Conservation (phyloP, 1,140 invertebrate species). For the Ladona fulva region DNA sequence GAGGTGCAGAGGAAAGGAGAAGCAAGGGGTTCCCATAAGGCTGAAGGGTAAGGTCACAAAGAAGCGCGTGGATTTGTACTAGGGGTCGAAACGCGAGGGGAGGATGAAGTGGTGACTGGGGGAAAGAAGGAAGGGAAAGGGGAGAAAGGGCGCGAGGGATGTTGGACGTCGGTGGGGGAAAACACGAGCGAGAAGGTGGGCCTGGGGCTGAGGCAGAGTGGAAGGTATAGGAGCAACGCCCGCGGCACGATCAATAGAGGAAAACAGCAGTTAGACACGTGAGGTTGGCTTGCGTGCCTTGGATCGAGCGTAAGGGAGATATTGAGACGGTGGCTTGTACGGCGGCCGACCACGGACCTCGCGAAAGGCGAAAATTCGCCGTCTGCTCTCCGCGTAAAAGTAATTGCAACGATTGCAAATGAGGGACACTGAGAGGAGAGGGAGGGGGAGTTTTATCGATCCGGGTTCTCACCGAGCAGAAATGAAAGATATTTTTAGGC, state of each 20-base stretch:
- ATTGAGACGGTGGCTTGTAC: background rate
- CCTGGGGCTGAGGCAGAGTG: background rate
- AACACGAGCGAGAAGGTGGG: background rate
- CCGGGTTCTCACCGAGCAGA: too few species aligned
- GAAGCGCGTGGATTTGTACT: background rate
- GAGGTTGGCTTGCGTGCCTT: slow-evolving; percentile 1
- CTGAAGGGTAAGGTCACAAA: slow-evolving; percentile 8
- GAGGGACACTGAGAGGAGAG: background rate
- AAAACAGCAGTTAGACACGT: slow-evolving; percentile 5
- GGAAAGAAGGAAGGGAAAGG: background rate
- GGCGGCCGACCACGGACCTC: background rate
- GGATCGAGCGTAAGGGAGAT: background rate
- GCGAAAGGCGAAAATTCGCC: background rate
- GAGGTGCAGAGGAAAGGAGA: background rate
- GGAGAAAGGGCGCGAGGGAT: background rate
- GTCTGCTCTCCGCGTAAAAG: background rate
- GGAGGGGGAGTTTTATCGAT: background rate
- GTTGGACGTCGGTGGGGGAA: too few species aligned
- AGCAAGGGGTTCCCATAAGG: background rate
- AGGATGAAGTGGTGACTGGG: background rate
- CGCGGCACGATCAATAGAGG: background rate
- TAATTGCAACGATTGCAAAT: background rate
- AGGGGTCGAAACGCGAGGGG: background rate
- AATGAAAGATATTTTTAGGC: too few species aligned
- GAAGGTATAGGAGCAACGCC: background rate